Percentiles rank a stretch among this genome's conserved stretches.
These are phyloP conservation scores for Atta colombica DNA, from an alignment of 1,140 invertebrate species.

Conservation along the genomic window DNA sequence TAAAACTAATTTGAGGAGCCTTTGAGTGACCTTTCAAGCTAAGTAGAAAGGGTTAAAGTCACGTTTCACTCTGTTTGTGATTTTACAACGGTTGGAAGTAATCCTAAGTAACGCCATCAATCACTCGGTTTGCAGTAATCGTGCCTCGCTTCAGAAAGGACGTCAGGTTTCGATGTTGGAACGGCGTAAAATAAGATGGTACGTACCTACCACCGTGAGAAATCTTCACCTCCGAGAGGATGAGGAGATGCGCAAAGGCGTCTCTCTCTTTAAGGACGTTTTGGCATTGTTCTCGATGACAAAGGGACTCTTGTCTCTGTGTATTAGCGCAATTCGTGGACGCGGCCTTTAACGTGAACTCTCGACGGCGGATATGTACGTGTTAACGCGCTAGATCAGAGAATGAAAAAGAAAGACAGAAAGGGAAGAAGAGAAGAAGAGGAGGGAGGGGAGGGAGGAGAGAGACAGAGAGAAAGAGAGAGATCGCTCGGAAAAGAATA, in stretches of 20 bases:
- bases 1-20: background rate
- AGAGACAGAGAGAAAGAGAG: background rate
- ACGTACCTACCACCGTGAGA: constrained; percentile 59
- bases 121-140: constrained; percentile 11
- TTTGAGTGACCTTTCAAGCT: background rate
- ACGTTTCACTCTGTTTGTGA: constrained; percentile 15
- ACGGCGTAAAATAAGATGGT: constrained; percentile 20
- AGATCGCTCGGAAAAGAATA: constrained; percentile 42
- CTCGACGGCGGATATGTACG: constrained; percentile 26
- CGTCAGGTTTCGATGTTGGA: constrained; percentile 40
- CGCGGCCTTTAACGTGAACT: constrained; percentile 53
- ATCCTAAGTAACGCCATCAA: constrained; percentile 43
- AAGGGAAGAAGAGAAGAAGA: background rate
- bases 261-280: constrained; percentile 44
- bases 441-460: background rate
- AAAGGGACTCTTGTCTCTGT: constrained; percentile 69
- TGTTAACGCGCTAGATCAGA: constrained; percentile 53
- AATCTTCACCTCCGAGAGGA: constrained; percentile 43
- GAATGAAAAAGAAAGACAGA: background rate
- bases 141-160: constrained; percentile 1
- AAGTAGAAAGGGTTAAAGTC: constrained; percentile 10
- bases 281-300: constrained; percentile 65
- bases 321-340: constrained; percentile 72
- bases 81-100: constrained; percentile 31
- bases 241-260: background rate